Evolutionary conservation across 2,113 vertebrate genomes (phyloP).

Genomic region (Leptodactylus fuscus): DNA sequence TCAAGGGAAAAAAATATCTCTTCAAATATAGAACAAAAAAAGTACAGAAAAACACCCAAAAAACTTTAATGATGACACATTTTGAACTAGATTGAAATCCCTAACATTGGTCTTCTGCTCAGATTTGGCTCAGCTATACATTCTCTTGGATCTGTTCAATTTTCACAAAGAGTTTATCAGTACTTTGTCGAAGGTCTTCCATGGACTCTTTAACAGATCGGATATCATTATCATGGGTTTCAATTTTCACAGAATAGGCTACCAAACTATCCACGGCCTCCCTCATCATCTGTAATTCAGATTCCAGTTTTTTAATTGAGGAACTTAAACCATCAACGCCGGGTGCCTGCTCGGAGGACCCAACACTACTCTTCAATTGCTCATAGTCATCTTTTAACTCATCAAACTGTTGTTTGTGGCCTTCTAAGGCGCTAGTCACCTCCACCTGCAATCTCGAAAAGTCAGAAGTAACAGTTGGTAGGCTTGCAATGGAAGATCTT

Average conservation of each 20-base stretch:
- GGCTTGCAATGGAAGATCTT: slow-evolving; percentile 72
- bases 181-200: slow-evolving; percentile 77
- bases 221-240: slow-evolving; percentile 81
- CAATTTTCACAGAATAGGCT: slow-evolving; percentile 82
- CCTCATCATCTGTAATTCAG: slow-evolving; percentile 82
- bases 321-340: slow-evolving; percentile 73
- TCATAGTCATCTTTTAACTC: slow-evolving; percentile 62
- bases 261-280: slow-evolving; percentile 79
- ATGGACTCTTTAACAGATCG: slow-evolving; percentile 77
- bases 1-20: no score
- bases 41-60: slow-evolving; percentile 31
- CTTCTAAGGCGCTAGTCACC: slow-evolving; percentile 68
- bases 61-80: slow-evolving; percentile 41
- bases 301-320: slow-evolving; percentile 75
- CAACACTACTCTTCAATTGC: slow-evolving; percentile 56
- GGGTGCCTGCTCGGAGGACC: slow-evolving; percentile 68
- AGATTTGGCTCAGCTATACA: slow-evolving; percentile 60
- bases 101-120: slow-evolving; percentile 39
- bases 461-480: slow-evolving; percentile 69
- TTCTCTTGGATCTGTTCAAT: slow-evolving; percentile 73
- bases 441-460: slow-evolving; percentile 72
- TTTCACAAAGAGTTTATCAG: slow-evolving; percentile 75
- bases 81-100: slow-evolving; percentile 21
- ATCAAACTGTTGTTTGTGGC: slow-evolving; percentile 66
- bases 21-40: no score